Evolutionary conservation across 2,113 vertebrate species (phyloP), one percentile per base, ranked within the genome.

Genomic region (Phaethornis superciliosus): DNA sequence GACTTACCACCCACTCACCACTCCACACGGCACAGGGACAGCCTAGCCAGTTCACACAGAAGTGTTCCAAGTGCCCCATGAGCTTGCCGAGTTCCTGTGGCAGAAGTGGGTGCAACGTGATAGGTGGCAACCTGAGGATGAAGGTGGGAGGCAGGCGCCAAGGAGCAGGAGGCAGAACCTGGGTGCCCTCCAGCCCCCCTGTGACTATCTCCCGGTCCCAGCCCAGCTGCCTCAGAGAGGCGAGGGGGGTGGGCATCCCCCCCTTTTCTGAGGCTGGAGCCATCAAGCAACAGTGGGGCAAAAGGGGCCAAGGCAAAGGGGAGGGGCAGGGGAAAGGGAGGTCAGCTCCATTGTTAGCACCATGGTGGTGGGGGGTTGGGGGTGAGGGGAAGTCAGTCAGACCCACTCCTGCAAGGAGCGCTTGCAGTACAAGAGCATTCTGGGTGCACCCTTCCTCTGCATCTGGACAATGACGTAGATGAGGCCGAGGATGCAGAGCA

Each of bases 391-490:
- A 93, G 94, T 97, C 85, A 15, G 85, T 99, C 98, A 99, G 94
- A 99, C 99, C 99, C 99, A 99, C 89, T 99, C 98, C 97, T 99
- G 99, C 96, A 99, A 96, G 7, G 99, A 99, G 87, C 99, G 99
- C 96, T 99, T 99, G 98, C 99, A 99, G 98, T 99, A 99, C 81
- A 99, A 97, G 79, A 99, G 98, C 97, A 99, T 97, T 64, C 98
- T 98, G 0, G 99, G 99, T 0, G 99, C 97, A 3, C 99, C 99
- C 96, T 99, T 99, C 96, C 99, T 98, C 98, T 99, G 99, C 97
- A 99, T 98, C 97, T 98, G 99, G 86, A 99, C 98, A 71, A 99
- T 99, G 76, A 98, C 98, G 0, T 99, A 99, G 94, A 99, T 98
- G 77, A 99, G 97, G 94, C 98, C 98, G 90, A 99, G 97, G 87